Conservation (phyloP, 1,140 invertebrate genomes). For the Polypedilum pembai region DNA sequence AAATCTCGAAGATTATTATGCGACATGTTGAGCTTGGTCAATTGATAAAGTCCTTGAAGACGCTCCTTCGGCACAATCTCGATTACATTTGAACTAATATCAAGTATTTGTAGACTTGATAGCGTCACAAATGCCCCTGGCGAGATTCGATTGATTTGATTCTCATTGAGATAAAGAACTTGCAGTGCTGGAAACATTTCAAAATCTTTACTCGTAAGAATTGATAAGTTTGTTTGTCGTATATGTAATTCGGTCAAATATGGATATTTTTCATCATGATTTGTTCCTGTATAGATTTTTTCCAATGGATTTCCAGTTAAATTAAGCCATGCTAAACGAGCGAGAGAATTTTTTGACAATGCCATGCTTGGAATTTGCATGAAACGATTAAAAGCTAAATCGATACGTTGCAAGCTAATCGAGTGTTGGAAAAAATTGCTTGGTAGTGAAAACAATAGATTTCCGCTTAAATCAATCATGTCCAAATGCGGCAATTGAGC, state of each 20-base stretch:
- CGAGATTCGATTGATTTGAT: conserved; percentile 71
- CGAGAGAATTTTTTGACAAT: conserved; percentile 64
- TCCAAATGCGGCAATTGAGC: conserved; percentile 64
- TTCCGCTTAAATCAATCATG: conserved; percentile 65
- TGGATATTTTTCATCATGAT: conserved; percentile 49
- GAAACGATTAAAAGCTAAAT: conserved; percentile 74
- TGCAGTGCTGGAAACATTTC: conserved; percentile 73
- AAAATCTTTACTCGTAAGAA: conserved; percentile 81
- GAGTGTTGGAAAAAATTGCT: conserved; percentile 72
- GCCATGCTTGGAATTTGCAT: conserved; percentile 71
- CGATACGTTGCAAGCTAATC: conserved; percentile 60
- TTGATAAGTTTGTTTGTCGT: conserved; percentile 71
- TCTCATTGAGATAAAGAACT: conserved; percentile 63
- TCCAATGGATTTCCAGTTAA: conserved; percentile 73
- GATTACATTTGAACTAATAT: conserved; percentile 75
- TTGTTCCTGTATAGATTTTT: conserved; percentile 47
- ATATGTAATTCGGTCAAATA: conserved; percentile 72
- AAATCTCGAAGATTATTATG: conserved; percentile 73
- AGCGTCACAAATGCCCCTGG: conserved; percentile 75
- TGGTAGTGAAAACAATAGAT: conserved; percentile 65
- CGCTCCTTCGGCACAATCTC: conserved; percentile 79
- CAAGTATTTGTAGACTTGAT: conserved; percentile 65
- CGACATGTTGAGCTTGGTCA: conserved; percentile 71
- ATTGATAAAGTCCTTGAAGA: conserved; percentile 64
- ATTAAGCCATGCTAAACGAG: conserved; percentile 65